phyloP scores from a whole-genome alignment of 2,888 invertebrate genomes.

The Enchytraeus crypticus region DNA sequence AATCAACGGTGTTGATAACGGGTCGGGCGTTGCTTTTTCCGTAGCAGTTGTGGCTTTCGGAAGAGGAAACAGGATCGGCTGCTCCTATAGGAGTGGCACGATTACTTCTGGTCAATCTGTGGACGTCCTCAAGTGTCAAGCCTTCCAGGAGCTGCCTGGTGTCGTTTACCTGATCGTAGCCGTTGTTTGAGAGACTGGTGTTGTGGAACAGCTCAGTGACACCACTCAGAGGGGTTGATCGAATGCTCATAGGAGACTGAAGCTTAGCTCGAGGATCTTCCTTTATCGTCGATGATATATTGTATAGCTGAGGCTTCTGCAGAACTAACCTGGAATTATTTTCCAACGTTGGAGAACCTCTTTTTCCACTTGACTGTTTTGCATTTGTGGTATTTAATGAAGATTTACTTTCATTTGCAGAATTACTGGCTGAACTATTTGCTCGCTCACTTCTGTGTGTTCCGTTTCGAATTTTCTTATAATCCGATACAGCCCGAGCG shows the following conservation, averaged over 20 bases:
- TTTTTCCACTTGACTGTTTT: too few relatives aligned
- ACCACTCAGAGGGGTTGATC: conserved; percentile 23
- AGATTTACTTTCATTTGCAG: too few relatives aligned
- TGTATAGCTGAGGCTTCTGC: too few relatives aligned
- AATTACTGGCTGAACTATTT: too few relatives aligned
- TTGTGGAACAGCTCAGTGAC: conserved; percentile 17
- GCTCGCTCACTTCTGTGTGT: conserved; percentile 2
- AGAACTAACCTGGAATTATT: too few relatives aligned
- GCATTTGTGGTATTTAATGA: too few relatives aligned
- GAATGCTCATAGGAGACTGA: conserved; percentile 4
- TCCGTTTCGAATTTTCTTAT: conserved; percentile 74
- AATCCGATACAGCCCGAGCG: conserved; percentile 86
- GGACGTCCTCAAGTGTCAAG: conserved; percentile 83
- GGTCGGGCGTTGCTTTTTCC: conserved; percentile 4
- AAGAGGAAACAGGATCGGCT: conserved; percentile 84
- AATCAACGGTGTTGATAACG: conserved; percentile 19
- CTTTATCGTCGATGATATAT: too few relatives aligned
- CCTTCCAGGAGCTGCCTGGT: conserved; percentile 54
- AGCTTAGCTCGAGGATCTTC: too few relatives aligned
- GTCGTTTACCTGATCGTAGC: conserved; percentile 1
- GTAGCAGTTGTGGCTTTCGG: conserved; percentile 21
- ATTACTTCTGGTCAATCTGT: conserved; percentile 76
- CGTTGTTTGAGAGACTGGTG: conserved; percentile 14
- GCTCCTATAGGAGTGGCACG: conserved; percentile 85
- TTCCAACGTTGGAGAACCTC: too few relatives aligned